These are phyloP conservation scores for Peromyscus nudipes DNA, from an alignment of 2,797 vertebrate genomes.

Conservation along the genomic window DNA sequence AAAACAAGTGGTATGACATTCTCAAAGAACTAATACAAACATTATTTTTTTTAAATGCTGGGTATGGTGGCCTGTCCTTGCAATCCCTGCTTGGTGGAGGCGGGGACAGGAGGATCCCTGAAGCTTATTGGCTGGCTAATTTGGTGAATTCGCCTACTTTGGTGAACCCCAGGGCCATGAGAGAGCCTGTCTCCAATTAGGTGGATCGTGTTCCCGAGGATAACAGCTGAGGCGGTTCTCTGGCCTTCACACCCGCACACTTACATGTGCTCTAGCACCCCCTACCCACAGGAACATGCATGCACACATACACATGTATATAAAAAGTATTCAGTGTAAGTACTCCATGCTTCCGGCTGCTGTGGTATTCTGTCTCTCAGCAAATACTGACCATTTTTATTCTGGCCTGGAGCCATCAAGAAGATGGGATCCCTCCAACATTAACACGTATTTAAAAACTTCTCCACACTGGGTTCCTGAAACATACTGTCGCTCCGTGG, in stretches of 20 bases:
- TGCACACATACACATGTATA: neutral
- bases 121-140: too few species aligned
- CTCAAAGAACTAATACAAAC: neutral
- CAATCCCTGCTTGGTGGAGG: neutral
- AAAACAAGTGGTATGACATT: neutral
- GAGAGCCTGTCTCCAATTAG: neutral
- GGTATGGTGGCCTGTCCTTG: neutral
- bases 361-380: neutral
- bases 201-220: neutral
- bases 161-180: neutral
- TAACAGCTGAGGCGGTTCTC: neutral
- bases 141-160: neutral
- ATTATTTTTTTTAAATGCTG: neutral
- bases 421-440: neutral
- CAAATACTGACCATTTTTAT: neutral
- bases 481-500: neutral
- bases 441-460: neutral
- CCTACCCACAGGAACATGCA: neutral
- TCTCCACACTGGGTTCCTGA: constrained; percentile 48
- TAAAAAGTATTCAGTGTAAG: neutral
- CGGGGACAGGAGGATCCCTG: neutral
- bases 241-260: neutral
- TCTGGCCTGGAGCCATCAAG: neutral
- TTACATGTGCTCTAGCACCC: neutral
- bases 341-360: neutral